Evolutionary conservation across 2,888 invertebrate species (phyloP).

Genomic region (Platycheirus rosarum): DNA sequence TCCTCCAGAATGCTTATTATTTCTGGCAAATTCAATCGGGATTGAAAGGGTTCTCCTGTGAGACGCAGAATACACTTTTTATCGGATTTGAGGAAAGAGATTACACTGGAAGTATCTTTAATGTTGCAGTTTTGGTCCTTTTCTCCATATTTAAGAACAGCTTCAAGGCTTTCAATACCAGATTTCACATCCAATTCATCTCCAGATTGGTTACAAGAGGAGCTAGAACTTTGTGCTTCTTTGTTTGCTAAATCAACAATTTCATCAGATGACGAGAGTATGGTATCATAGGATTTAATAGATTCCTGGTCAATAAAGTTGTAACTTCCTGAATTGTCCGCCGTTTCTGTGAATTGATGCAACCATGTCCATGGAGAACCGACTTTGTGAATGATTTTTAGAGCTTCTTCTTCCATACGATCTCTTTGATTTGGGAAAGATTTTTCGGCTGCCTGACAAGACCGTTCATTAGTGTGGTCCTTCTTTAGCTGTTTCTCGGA

Average conservation of each 20-base stretch:
- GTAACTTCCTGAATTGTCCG: constrained; percentile 72
- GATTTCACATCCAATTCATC: not conserved
- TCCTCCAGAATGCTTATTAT: constrained; percentile 17
- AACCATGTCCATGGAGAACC: constrained; percentile 77
- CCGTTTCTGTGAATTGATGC: constrained; percentile 75
- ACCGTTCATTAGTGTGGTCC: constrained; percentile 28
- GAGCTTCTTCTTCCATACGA: constrained; percentile 50
- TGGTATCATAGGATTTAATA: constrained; percentile 66
- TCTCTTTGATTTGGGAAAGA: constrained; percentile 35
- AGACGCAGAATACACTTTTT: constrained; percentile 13
- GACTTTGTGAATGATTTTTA: constrained; percentile 73
- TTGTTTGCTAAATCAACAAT: constrained; percentile 67
- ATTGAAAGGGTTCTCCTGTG: constrained; percentile 1
- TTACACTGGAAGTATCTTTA: constrained; percentile 30
- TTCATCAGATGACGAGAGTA: constrained; percentile 68
- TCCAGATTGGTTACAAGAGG: not conserved
- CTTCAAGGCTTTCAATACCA: constrained; percentile 19
- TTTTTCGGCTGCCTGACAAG: constrained; percentile 41
- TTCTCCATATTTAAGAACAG: constrained; percentile 1
- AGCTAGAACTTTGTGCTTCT: not conserved
- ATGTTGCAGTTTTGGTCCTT: constrained; percentile 25
- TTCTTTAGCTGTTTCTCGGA: constrained; percentile 59
- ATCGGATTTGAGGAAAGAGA: constrained; percentile 30
- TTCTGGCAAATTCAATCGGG: constrained; percentile 13
- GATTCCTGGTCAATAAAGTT: constrained; percentile 76